Conservation (phyloP, 2,113 vertebrate genomes). For the Sylvilagus bachmani region DNA sequence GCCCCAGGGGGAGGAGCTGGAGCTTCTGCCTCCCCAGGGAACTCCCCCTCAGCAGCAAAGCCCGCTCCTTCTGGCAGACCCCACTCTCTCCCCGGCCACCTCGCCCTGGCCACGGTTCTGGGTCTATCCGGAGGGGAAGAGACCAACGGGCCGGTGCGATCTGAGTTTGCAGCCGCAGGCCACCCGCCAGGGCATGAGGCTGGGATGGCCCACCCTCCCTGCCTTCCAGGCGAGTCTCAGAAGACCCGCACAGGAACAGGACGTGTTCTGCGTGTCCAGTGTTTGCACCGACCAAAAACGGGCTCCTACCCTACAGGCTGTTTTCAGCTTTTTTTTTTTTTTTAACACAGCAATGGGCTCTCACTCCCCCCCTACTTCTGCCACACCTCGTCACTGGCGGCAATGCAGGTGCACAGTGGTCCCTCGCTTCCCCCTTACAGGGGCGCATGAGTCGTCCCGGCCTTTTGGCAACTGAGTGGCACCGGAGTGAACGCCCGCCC, state of each 20-base stretch:
- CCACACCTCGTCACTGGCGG: background rate
- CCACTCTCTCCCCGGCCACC: background rate
- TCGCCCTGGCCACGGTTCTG: background rate
- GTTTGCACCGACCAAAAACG: background rate
- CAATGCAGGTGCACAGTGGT: too few species aligned
- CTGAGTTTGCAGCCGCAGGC: background rate
- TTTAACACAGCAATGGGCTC: background rate
- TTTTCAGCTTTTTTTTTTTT: background rate
- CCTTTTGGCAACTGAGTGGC: rapidly evolving
- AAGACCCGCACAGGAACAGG: background rate
- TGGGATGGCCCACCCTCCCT: too few species aligned
- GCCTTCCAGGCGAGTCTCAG: conserved; percentile 4
- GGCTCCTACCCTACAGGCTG: background rate
- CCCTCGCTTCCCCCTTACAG: rapidly evolving
- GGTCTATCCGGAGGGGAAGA: background rate
- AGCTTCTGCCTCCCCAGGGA: background rate
- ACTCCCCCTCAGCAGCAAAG: background rate
- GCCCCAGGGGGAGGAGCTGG: too few species aligned
- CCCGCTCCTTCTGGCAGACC: background rate
- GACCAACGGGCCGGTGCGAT: background rate
- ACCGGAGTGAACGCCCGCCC: background rate
- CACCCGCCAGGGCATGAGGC: too few species aligned
- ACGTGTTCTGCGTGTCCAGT: background rate
- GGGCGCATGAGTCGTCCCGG: rapidly evolving
- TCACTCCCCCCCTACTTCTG: too few species aligned